Conservation (phyloP, 2,113 vertebrate genomes). For the Neogale vison region DNA sequence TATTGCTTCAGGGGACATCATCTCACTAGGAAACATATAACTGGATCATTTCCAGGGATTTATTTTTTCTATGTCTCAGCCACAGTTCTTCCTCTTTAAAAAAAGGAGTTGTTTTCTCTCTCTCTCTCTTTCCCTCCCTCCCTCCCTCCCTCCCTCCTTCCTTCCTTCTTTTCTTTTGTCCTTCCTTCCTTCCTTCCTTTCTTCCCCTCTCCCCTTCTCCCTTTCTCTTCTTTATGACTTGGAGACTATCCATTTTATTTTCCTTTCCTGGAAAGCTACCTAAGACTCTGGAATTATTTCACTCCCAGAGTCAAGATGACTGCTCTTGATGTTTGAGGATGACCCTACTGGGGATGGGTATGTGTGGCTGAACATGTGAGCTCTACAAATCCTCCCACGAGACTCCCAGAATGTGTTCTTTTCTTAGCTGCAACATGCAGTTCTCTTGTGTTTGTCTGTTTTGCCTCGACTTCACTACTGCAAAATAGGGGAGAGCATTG, state of each 20-base stretch:
- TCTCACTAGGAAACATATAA: background rate
- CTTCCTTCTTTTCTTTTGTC: no score
- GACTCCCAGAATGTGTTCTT: background rate
- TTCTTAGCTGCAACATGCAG: background rate
- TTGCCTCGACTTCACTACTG: background rate
- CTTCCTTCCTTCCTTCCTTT: rapidly evolving
- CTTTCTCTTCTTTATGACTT: background rate
- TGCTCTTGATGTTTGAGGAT: background rate
- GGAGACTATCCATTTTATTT: slow-evolving; percentile 41
- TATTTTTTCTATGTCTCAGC: slow-evolving; percentile 35
- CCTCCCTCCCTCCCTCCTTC: rapidly evolving
- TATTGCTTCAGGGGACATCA: background rate
- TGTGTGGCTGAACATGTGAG: background rate
- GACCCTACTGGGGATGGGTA: background rate
- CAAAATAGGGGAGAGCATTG: background rate
- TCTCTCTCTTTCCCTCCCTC: rapidly evolving
- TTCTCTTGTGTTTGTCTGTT: background rate
- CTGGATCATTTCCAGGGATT: background rate
- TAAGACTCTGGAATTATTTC: slow-evolving; percentile 21
- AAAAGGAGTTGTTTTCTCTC: background rate
- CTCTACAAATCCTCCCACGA: background rate
- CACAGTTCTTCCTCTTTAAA: slow-evolving; percentile 51
- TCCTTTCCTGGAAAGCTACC: slow-evolving; percentile 66
- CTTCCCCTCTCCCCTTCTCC: no score
- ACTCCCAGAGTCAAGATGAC: background rate